Evolutionary conservation across 2,888 invertebrate species (phyloP).

Genomic region (Diaphora mendica): DNA sequence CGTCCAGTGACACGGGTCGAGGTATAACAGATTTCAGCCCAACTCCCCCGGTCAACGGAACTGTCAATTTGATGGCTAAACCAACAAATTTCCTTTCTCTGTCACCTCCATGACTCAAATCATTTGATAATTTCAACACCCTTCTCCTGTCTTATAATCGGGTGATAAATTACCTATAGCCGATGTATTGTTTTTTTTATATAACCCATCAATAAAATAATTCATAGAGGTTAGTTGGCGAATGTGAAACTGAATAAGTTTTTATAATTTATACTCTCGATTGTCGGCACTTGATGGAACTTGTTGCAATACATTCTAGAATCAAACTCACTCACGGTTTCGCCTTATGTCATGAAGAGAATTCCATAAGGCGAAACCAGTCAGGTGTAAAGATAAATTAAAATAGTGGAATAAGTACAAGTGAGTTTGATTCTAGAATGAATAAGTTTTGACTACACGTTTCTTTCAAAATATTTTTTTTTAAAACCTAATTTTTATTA

Average conservation of each 20-base stretch:
- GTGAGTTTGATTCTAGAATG: no score
- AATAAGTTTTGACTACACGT: background rate
- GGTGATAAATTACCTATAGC: constrained; percentile 57
- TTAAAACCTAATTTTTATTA: no score
- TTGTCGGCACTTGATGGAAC: no score
- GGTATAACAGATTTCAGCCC: constrained; percentile 71
- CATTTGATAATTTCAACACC: constrained; percentile 63
- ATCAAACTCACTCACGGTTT: no score
- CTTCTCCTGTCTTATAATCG: constrained; percentile 57
- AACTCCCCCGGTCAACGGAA: constrained; percentile 70
- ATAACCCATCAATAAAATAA: constrained; percentile 32
- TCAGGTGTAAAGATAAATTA: no score
- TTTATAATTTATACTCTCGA: no score
- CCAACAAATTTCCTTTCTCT: constrained; percentile 69
- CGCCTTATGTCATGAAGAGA: no score
- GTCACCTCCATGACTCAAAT: constrained; percentile 66
- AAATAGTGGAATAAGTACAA: no score
- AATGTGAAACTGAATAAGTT: constrained; percentile 16
- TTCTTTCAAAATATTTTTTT: background rate
- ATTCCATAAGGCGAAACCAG: no score
- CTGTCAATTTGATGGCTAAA: constrained; percentile 78
- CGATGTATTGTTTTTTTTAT: constrained; percentile 38
- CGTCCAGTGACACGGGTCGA: constrained; percentile 76
- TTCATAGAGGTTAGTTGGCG: constrained; percentile 21
- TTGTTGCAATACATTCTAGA: no score